Conservation (phyloP, 2,113 vertebrate genomes). For the Lota lota region DNA sequence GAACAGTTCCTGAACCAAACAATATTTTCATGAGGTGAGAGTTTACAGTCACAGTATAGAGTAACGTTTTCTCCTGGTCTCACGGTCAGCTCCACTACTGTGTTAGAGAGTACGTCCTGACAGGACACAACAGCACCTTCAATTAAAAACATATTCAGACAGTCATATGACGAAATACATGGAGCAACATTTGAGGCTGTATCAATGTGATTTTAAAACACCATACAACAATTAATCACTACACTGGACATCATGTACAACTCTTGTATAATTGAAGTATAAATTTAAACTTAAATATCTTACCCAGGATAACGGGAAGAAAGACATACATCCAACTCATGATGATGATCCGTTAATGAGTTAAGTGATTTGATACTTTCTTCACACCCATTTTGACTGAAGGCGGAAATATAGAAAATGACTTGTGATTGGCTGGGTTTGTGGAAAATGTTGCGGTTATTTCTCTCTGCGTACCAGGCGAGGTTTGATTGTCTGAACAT, state of each 20-base stretch:
- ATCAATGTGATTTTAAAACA: too few species aligned
- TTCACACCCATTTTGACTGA: neutral
- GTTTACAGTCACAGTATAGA: slow-evolving; percentile 33
- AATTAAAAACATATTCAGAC: neutral
- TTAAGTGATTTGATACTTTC: neutral
- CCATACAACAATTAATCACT: neutral
- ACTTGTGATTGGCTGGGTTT: too few species aligned
- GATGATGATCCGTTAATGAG: neutral
- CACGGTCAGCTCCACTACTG: slow-evolving; percentile 14
- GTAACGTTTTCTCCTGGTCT: slow-evolving; percentile 38
- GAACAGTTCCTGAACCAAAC: slow-evolving; percentile 50
- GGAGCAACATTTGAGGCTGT: too few species aligned
- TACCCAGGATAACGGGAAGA: neutral
- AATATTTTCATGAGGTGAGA: neutral
- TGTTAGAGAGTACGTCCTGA: slow-evolving; percentile 5
- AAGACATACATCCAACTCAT: neutral
- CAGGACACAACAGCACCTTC: neutral
- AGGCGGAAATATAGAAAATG: too few species aligned
- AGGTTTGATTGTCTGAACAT: too few species aligned
- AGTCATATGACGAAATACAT: too few species aligned
- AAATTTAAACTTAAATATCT: neutral
- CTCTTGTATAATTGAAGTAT: neutral
- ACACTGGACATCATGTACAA: neutral
- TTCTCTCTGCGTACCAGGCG: too few species aligned
- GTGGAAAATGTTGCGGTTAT: neutral